Evolutionary conservation across 2,113 vertebrate species (phyloP), one percentile per base, ranked within the genome.

Genomic region (Xiphophorus hellerii): DNA sequence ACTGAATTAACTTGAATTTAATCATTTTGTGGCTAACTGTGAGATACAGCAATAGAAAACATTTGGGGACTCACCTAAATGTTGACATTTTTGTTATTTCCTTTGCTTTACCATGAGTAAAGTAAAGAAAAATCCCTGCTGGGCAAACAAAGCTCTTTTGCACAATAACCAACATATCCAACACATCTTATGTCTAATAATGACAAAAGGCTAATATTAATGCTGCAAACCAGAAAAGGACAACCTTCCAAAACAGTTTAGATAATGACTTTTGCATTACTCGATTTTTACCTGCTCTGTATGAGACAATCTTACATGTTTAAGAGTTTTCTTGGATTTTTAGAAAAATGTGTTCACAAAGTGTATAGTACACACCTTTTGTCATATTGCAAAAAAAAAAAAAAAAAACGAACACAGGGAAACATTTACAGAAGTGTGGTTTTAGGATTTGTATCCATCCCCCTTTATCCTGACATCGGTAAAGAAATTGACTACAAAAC

Each of bases 1-100:
- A 87, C 74, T 81, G 71, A 86, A 90, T 90, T 89, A 86, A 76
- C 37, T 73, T 64, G 77, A 80, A 91, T 87, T 83, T 74, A 86
- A 90, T 90, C 76, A 81, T 81, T 84, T 84, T 66, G 0, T 31
- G 74, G 83, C 70, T 87, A 85, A 90, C 87, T 81, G 73, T 84
- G 72, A 86, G 75, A 60, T 4, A 44, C 62, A n/a, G 76, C 79
- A 44, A 86, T 64, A 74, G 66, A 62, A 83, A 85, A 79, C 64
- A 15, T 84, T 15, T 27, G 35, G 44, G 11, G 0, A 48, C 77
- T 64, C 73, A 71, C 63, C 74, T 48, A 71, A 69, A 85, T 82
- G 78, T 84, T 42, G 0, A 76, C 20, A 71, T 51, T 67, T 58
- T n/a, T n/a, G 31, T 28, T 73, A 44, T 27, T 25, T 28, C 7